A percentile compares a stretch with the other conserved stretches of the same genome.
phyloP scores from a whole-genome alignment of 1,140 invertebrate species.

The Sweltsa coloradensis region DNA sequence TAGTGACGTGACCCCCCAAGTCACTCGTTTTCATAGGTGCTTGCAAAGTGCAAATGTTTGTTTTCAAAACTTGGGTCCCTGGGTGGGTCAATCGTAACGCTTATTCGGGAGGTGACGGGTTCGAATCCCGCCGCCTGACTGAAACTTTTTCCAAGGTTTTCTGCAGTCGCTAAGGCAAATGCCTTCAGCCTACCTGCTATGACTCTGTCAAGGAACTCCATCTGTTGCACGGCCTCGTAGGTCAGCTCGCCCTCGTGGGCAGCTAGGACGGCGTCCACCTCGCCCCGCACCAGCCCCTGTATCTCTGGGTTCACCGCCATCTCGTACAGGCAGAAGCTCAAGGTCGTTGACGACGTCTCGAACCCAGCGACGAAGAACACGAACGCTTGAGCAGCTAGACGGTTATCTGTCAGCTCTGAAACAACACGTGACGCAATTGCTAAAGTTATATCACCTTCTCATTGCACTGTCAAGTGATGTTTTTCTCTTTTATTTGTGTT shows the following conservation, averaged over 20 bases:
- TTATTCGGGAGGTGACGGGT: not conserved
- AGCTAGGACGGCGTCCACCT: conserved; percentile 25
- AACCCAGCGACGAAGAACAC: conserved; percentile 31
- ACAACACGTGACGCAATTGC: too few relatives aligned
- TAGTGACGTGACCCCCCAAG: too few relatives aligned
- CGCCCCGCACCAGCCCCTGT: conserved; percentile 30
- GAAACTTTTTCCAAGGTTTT: too few relatives aligned
- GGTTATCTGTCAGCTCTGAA: conserved; percentile 7
- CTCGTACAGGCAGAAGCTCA: conserved; percentile 26
- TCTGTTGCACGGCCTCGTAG: conserved; percentile 28
- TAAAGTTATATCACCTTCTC: too few relatives aligned
- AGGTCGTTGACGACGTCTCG: conserved; percentile 32
- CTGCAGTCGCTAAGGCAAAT: not conserved
- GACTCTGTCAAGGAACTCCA: conserved; percentile 36
- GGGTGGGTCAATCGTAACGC: not conserved
- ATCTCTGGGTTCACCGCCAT: conserved; percentile 31
- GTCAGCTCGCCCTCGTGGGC: conserved; percentile 20
- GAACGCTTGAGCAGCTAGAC: conserved; percentile 16
- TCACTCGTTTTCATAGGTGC: too few relatives aligned
- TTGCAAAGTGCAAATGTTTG: too few relatives aligned
- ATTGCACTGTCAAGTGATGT: too few relatives aligned
- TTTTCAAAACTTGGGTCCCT: not conserved
- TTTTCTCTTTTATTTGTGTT: too few relatives aligned
- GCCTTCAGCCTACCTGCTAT: conserved; percentile 10
- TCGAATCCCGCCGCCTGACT: not conserved